A percentile compares a stretch with the other conserved stretches of the same genome.
These are phyloP conservation scores for Sanderia malayensis DNA, from an alignment of 30 jellyfish, hydroid and myxozoan genomes.

Conservation along the genomic window DNA sequence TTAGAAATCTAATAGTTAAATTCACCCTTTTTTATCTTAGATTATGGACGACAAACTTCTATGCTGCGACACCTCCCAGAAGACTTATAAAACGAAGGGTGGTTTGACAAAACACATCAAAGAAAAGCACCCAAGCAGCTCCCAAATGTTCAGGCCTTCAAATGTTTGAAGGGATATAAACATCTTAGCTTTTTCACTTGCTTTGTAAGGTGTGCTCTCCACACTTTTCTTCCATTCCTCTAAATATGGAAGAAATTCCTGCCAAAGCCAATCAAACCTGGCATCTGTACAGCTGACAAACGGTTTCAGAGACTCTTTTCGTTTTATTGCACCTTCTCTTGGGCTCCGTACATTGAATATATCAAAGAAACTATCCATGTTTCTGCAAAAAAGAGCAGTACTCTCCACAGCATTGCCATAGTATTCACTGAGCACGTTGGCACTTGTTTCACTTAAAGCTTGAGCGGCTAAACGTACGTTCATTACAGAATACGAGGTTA, in stretches of 20 bases:
- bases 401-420: slow-evolving; percentile 21
- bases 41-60: too few species aligned
- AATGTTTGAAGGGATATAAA: slow-evolving; percentile 35
- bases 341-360: slow-evolving; percentile 47
- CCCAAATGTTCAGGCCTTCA: slow-evolving; percentile 46
- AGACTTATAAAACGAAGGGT: too few species aligned
- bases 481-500: slow-evolving; percentile 27
- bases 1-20: too few species aligned
- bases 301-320: slow-evolving; percentile 45
- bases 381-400: slow-evolving; percentile 44
- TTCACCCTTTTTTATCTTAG: too few species aligned
- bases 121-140: too few species aligned
- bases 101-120: too few species aligned
- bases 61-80: too few species aligned
- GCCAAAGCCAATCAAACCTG: slow-evolving; percentile 41
- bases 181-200: slow-evolving; percentile 33
- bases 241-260: slow-evolving; percentile 20
- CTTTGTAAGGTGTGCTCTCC: slow-evolving; percentile 18
- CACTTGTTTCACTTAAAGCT: slow-evolving; percentile 29
- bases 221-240: slow-evolving; percentile 33
- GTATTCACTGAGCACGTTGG: slow-evolving; percentile 21
- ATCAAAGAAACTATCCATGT: slow-evolving; percentile 54
- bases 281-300: slow-evolving; percentile 27
- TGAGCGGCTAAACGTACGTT: slow-evolving; percentile 33
- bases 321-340: slow-evolving; percentile 26